phyloP scores from a whole-genome alignment of 2,113 vertebrate species.

The Myiozetetes cayanensis region DNA sequence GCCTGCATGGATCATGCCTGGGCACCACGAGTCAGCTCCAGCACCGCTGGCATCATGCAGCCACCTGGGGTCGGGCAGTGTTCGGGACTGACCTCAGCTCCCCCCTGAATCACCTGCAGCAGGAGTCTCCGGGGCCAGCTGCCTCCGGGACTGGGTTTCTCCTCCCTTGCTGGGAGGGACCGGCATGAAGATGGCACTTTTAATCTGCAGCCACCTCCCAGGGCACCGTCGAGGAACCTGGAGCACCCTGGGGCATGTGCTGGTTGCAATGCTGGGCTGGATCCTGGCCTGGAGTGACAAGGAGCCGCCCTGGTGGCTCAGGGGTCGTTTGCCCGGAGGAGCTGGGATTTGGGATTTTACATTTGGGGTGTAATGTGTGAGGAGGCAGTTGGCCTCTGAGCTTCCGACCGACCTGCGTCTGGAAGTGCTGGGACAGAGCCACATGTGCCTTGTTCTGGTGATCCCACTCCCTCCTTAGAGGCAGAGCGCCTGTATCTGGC shows the following conservation, averaged over 20 bases:
- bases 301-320: fast-evolving
- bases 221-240: not conserved
- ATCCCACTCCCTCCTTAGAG: not conserved
- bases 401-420: fast-evolving
- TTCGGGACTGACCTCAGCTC: not conserved
- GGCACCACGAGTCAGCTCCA: not conserved
- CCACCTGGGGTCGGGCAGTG: fast-evolving
- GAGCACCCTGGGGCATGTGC: not conserved
- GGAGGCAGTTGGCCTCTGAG: not conserved
- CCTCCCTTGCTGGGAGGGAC: not conserved
- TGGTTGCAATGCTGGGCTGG: not conserved
- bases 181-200: fast-evolving
- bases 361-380: not conserved
- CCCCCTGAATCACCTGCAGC: not conserved
- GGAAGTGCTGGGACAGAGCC: not conserved
- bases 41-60: not conserved
- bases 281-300: not conserved
- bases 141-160: not conserved
- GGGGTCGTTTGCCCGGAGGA: not conserved
- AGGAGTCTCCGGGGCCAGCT: not conserved
- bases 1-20: not conserved
- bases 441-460: fast-evolving
- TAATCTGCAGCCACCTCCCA: not conserved
- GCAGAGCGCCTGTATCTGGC: not conserved
- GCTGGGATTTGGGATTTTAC: not conserved